A percentile compares a stretch with the other conserved stretches of the same genome.
phyloP scores from a whole-genome alignment of 2,797 vertebrate genomes.

The Aldrovandia affinis region DNA sequence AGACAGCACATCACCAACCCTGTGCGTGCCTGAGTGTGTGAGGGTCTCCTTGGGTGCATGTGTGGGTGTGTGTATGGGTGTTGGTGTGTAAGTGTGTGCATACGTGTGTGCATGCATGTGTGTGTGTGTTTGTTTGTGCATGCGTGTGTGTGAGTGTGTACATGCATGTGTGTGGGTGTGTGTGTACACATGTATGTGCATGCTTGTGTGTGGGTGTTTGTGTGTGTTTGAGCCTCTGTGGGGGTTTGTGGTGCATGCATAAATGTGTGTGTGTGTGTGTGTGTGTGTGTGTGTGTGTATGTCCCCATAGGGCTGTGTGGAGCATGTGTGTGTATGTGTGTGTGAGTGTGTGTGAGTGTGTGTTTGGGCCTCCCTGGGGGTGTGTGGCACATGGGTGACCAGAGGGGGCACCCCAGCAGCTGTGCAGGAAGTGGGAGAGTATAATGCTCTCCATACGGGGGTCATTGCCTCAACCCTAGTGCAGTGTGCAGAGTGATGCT shows the following conservation, averaged over 20 bases:
- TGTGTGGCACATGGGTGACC: neutral
- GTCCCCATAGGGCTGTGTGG: neutral
- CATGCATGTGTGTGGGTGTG: neutral
- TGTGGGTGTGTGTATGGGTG: neutral
- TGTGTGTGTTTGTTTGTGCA: neutral
- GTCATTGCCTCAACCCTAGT: conserved; percentile 1
- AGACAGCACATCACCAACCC: neutral
- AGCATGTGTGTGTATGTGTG: neutral
- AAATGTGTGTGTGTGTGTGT: neutral
- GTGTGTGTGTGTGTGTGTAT: neutral
- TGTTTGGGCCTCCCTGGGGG: neutral
- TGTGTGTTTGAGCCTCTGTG: too few relatives aligned
- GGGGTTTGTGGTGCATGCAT: too few relatives aligned
- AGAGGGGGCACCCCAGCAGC: neutral
- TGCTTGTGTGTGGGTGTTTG: neutral
- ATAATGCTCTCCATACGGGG: conserved; percentile 57
- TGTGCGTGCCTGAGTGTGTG: neutral
- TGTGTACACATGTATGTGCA: neutral
- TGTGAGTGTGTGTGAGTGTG: neutral
- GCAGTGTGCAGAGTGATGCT: conserved; percentile 58
- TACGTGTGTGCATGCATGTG: neutral
- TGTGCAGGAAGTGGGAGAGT: neutral
- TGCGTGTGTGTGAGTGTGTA: neutral
- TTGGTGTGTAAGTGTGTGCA: too few relatives aligned
- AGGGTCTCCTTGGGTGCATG: neutral